Evolutionary conservation across 2,888 invertebrate genomes (phyloP).

Genomic region (Pandemis corylana): DNA sequence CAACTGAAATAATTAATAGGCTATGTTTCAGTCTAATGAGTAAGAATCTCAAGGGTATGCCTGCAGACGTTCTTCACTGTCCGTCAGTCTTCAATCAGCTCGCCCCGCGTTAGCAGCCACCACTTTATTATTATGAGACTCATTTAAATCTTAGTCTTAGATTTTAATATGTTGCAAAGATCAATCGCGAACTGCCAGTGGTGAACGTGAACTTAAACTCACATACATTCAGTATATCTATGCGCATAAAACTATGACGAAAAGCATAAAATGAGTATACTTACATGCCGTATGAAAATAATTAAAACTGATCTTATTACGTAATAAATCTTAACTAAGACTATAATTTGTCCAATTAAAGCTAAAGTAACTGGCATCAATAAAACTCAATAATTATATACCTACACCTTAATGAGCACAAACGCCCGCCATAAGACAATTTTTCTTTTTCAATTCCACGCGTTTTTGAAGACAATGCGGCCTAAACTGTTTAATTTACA

Average conservation of each 20-base stretch:
- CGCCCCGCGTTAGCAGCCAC: constrained; percentile 17
- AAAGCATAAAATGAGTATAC: not conserved
- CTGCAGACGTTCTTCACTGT: constrained; percentile 44
- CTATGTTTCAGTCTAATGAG: constrained; percentile 35
- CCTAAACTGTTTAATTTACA: constrained; percentile 82
- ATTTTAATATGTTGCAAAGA: not conserved
- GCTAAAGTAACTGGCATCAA: not conserved
- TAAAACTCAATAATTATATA: constrained; percentile 1
- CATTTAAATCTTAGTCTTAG: constrained; percentile 11
- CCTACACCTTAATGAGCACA: constrained; percentile 38
- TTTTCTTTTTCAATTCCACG: constrained; percentile 54
- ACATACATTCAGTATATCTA: not conserved
- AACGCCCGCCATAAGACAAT: constrained; percentile 55
- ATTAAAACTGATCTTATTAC: not conserved
- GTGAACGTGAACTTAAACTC: not conserved
- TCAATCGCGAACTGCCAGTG: not conserved
- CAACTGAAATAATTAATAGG: constrained; percentile 11
- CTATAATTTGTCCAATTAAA: constrained; percentile 12
- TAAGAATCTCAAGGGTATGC: constrained; percentile 22
- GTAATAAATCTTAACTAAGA: not conserved
- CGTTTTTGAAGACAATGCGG: constrained; percentile 73
- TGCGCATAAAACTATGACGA: not conserved
- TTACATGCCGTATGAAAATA: not conserved
- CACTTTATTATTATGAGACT: constrained; percentile 34
- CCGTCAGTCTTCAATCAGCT: constrained; percentile 44